Percentiles rank a stretch among this genome's conserved stretches.
Conservation (phyloP, 1,140 invertebrate genomes). For the Brachystomella parvula region DNA sequence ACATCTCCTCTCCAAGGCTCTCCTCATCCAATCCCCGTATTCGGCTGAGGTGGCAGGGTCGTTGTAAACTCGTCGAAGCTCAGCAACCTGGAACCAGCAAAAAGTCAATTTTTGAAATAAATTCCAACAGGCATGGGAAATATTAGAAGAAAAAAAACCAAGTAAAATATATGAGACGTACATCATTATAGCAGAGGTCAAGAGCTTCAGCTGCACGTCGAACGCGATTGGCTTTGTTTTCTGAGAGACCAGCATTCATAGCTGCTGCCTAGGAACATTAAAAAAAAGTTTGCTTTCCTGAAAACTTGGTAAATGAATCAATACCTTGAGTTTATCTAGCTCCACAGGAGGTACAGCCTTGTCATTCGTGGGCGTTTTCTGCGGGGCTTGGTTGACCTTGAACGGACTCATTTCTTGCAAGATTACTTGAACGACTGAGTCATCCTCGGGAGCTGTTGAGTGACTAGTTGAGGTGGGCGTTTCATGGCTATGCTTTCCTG, state of each 20-base stretch:
- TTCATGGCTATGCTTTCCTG: no score
- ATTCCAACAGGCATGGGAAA: no score
- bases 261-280: conserved; percentile 11
- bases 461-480: no score
- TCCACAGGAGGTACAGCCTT: not conserved
- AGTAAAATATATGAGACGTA: not conserved
- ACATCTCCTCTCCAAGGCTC: not conserved
- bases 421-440: not conserved
- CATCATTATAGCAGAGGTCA: conserved; percentile 17
- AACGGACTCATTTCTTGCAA: not conserved
- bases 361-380: not conserved
- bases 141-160: no score
- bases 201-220: conserved; percentile 11
- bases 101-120: no score
- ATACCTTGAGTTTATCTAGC: not conserved
- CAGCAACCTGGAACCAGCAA: no score
- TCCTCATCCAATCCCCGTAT: not conserved
- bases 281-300: not conserved
- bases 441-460: no score
- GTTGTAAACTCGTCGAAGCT: not conserved
- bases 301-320: not conserved
- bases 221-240: conserved; percentile 17
- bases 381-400: not conserved
- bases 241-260: conserved; percentile 15
- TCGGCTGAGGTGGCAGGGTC: not conserved